A percentile compares a stretch with the other conserved stretches of the same genome.
Conservation (phyloP, 2,113 vertebrate species). For the Empidonax traillii region DNA sequence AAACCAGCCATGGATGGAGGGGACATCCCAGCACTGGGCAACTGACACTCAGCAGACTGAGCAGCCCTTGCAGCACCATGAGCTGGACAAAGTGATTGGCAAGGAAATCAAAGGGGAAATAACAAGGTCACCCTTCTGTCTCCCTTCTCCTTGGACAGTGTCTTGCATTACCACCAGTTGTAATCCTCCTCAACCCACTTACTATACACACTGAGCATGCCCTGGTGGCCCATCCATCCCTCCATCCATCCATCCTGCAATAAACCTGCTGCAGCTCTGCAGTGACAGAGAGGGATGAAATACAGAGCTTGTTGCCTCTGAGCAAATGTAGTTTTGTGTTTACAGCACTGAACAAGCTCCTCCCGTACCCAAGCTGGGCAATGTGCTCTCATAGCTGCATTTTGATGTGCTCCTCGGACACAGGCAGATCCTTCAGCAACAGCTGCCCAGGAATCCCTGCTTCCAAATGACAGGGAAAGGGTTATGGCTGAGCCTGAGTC, state of each 20-base stretch:
- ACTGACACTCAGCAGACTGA: not conserved
- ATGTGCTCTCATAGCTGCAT: not conserved
- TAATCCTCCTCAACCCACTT: not conserved
- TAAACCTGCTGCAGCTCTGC: not conserved
- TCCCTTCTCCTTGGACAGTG: not conserved
- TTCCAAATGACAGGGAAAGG: not conserved
- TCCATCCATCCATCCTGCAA: not conserved
- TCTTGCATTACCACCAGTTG: not conserved
- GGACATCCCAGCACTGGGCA: not conserved
- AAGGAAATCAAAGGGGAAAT: not conserved
- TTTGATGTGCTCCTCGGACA: not conserved
- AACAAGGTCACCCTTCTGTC: not conserved
- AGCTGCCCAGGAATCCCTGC: not conserved
- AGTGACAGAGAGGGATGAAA: not conserved
- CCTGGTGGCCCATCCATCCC: not conserved
- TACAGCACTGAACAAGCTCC: not conserved
- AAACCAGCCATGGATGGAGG: not conserved
- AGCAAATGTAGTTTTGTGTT: not conserved
- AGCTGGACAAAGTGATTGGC: not conserved
- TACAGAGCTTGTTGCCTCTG: not conserved
- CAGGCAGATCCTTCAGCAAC: not conserved
- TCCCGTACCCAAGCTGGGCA: rapidly evolving
- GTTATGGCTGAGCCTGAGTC: not conserved
- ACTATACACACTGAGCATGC: not conserved
- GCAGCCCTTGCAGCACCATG: not conserved